These are phyloP conservation scores for Stenoptilia bipunctidactyla DNA, from an alignment of 2,888 invertebrate species.

Conservation along the genomic window DNA sequence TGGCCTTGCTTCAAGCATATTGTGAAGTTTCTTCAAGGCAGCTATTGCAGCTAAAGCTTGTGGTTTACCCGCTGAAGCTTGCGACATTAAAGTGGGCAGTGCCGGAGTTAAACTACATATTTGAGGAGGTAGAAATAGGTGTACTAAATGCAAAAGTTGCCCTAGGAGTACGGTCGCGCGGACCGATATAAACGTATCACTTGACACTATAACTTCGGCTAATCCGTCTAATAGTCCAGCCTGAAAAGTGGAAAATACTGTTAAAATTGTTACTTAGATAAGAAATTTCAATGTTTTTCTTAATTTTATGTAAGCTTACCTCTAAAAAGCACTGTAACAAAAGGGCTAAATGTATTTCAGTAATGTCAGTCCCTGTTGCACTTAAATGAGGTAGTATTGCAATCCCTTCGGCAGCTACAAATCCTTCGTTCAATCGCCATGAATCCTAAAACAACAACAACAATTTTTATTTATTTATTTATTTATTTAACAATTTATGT, in stretches of 20 bases:
- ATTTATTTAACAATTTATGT: too few species aligned
- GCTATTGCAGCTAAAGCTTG: constrained; percentile 87
- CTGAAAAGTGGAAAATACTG: constrained; percentile 26
- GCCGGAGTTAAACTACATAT: constrained; percentile 87
- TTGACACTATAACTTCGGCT: constrained; percentile 91
- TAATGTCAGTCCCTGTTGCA: constrained; percentile 88
- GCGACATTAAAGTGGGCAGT: constrained; percentile 83
- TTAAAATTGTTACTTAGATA: neutral
- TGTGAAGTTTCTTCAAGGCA: constrained; percentile 83
- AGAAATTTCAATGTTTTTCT: too few species aligned
- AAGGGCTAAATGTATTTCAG: constrained; percentile 91
- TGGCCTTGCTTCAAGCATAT: constrained; percentile 83
- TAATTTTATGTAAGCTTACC: constrained; percentile 30
- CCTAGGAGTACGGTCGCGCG: constrained; percentile 91
- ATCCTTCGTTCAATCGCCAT: constrained; percentile 93
- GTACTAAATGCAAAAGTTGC: constrained; percentile 89
- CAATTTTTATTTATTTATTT: too few species aligned
- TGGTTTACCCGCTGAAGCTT: constrained; percentile 83
- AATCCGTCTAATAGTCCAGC: constrained; percentile 89
- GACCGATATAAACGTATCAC: constrained; percentile 91
- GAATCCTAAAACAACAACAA: constrained; percentile 70
- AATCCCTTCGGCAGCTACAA: constrained; percentile 93
- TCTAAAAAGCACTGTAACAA: constrained; percentile 91
- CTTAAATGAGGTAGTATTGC: constrained; percentile 88
- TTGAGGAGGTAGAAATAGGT: constrained; percentile 88